phyloP scores from a whole-genome alignment of 2,888 invertebrate species.

The Mamestra brassicae region DNA sequence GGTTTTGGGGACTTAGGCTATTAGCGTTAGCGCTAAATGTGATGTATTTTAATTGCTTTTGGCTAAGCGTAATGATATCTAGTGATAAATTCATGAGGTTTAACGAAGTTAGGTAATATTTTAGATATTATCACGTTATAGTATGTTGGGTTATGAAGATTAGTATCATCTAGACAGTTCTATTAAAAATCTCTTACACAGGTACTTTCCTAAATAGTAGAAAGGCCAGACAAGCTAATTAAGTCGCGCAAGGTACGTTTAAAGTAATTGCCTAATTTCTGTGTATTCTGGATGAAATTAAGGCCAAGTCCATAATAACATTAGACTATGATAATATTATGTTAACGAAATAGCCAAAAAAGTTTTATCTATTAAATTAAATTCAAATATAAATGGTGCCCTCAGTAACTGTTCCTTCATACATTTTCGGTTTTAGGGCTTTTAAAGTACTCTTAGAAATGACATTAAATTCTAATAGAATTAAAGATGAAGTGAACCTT shows the following conservation, averaged over 20 bases:
- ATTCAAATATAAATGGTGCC: conserved; percentile 34
- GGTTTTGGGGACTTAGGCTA: conserved; percentile 10
- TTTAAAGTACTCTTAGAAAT: conserved; percentile 41
- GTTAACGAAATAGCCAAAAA: conserved; percentile 43
- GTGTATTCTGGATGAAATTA: conserved; percentile 1
- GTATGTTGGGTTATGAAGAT: neutral
- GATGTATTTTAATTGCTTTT: conserved; percentile 29
- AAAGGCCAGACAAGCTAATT: neutral
- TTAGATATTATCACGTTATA: neutral
- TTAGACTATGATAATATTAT: conserved; percentile 42
- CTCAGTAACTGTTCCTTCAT: conserved; percentile 33
- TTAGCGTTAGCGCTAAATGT: conserved; percentile 27
- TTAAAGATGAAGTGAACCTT: conserved; percentile 37
- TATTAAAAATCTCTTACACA: neutral
- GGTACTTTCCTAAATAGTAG: neutral
- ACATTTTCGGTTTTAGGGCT: conserved; percentile 43
- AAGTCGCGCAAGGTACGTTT: neutral
- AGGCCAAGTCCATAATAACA: conserved; percentile 3
- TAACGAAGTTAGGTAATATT: neutral
- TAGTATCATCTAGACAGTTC: neutral
- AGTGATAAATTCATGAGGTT: neutral
- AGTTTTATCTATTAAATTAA: conserved; percentile 31
- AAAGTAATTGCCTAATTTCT: conserved; percentile 19
- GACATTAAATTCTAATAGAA: conserved; percentile 56
- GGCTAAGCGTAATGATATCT: neutral